These are phyloP conservation scores for Cynopterus sphinx DNA, from an alignment of 2,797 vertebrate genomes.

Conservation along the genomic window DNA sequence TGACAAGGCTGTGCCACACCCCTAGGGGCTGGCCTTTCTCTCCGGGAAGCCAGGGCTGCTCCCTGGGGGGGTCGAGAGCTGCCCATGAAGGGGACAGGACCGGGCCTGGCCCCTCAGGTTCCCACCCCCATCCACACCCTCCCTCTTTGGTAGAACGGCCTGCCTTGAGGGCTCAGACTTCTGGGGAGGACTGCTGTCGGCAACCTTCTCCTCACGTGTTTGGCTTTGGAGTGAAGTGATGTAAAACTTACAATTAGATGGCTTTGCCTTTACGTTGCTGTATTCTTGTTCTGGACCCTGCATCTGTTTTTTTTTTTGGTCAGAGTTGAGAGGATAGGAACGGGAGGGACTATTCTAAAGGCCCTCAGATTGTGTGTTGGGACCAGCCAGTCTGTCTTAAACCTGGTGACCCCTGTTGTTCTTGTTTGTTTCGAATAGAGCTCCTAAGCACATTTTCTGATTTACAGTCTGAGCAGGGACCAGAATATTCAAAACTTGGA, in stretches of 20 bases:
- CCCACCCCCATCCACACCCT: too few species aligned
- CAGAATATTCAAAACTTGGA: not conserved
- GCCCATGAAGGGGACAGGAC: not conserved
- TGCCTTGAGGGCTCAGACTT: not conserved
- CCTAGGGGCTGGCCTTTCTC: not conserved
- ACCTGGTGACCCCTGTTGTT: not conserved
- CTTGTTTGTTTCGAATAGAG: slow-evolving; percentile 9
- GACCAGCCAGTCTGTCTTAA: not conserved
- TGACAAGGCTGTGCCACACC: not conserved
- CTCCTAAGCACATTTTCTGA: not conserved
- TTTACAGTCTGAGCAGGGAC: not conserved
- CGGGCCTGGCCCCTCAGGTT: not conserved
- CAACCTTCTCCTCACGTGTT: not conserved
- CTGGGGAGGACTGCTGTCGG: not conserved
- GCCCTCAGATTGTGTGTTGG: not conserved
- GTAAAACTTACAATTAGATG: not conserved
- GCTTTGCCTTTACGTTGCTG: not conserved
- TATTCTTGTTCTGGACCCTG: not conserved
- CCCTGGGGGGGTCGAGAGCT: not conserved
- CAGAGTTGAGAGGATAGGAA: not conserved
- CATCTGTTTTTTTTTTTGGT: not conserved
- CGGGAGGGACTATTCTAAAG: not conserved
- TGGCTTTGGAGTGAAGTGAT: not conserved
- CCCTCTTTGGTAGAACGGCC: not conserved
- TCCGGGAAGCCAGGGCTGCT: not conserved